Evolutionary conservation across 2,888 invertebrate genomes (phyloP), one percentile per base, ranked within the genome.

Genomic region (Pristionchus fissidentatus): DNA sequence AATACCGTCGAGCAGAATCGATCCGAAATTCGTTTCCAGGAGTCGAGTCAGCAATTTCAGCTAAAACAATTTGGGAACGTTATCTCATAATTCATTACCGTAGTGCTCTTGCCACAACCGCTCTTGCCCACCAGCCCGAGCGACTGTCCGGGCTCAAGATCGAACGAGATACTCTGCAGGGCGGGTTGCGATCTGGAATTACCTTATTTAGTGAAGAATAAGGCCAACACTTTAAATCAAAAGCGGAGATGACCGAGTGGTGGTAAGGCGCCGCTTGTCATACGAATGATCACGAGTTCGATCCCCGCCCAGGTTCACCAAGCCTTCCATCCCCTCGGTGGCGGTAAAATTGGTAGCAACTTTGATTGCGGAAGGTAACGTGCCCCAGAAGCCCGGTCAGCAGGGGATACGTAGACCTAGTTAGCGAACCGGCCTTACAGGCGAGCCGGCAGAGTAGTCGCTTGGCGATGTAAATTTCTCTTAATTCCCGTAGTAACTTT

Each of bases 81-180:
- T 4, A 22, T 22, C n/a, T 55, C 4, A 7, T 55, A 22, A n/a
- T n/a, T 29, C 13, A 38, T 35, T 73, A 73, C 73, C 73, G 73
- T 43, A 38, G 73, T 73, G 22, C 73, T 73, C 41, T 73, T 73
- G 3, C 73, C 73, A 41, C 73, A 73, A 13, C 73, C 73, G 26
- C 73, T 73, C 73, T 73, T 73, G n/a, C 73, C 73, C 22, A 73
- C 73, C 41, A 73, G 26, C 10, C 26, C 73, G 22, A 73, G 7
- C 3, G 62, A 62, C 35, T 13, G n/a, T 62, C 62, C 62, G 10
- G 62, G 62, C n/a, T 4, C 5, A n/a, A 62, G 62, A 29, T 62
- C 62, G 35, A 62, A 62, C 7, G 62, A 62, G 7, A 62, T 3
- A 29, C 29, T 35, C 19, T 35, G 29, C 5, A 62, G 29, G 29